Evolutionary conservation across 1,140 invertebrate genomes (phyloP).

Genomic region (Sipha flava): DNA sequence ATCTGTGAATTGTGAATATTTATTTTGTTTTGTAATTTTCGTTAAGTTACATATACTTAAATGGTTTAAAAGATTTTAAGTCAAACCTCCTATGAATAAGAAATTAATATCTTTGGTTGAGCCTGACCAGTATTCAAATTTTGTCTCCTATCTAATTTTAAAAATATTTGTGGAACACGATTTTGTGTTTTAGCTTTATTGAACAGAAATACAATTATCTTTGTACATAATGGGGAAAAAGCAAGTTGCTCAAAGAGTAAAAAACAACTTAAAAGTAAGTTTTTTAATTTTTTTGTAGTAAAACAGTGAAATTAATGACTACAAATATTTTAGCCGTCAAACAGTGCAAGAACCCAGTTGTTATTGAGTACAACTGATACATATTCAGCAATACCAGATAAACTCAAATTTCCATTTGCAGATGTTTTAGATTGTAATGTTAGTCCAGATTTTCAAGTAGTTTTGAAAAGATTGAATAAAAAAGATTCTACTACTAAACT

Average conservation of each 20-base stretch:
- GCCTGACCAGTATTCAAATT: no score
- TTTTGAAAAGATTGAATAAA: constrained; percentile 70
- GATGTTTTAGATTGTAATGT: constrained; percentile 47
- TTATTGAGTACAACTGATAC: not conserved
- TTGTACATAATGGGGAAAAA: constrained; percentile 12
- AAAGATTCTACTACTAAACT: constrained; percentile 77
- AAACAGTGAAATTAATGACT: not conserved
- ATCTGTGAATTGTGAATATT: no score
- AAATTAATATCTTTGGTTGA: no score
- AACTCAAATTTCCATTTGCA: constrained; percentile 48
- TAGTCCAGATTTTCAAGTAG: constrained; percentile 55
- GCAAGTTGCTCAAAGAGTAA: constrained; percentile 13
- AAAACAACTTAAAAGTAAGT: constrained; percentile 20
- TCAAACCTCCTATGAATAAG: no score
- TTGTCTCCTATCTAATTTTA: no score
- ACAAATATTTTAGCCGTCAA: not conserved
- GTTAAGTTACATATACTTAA: no score
- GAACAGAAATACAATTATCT: no score
- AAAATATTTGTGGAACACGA: no score
- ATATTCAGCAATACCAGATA: not conserved
- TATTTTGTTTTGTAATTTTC: no score
- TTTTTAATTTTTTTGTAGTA: not conserved
- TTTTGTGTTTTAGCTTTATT: no score
- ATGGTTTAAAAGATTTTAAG: no score
- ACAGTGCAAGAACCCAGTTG: not conserved